Conservation (phyloP, 2,888 invertebrate species). For the Agrilus biguttatus region DNA sequence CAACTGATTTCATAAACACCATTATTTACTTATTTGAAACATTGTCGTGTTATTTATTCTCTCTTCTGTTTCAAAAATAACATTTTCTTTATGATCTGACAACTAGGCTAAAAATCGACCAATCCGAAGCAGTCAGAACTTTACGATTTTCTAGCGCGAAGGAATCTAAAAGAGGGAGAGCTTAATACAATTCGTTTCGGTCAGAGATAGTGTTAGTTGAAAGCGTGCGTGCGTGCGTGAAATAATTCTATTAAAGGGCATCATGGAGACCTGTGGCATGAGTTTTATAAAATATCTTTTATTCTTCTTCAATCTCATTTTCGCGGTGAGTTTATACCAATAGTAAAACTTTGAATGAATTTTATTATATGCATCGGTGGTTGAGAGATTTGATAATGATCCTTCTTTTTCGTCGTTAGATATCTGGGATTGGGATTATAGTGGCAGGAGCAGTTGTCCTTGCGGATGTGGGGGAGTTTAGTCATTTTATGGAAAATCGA, state of each 20-base stretch:
- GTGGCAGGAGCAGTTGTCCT: constrained; percentile 60
- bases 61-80: too few relatives aligned
- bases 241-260: not conserved
- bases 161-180: too few relatives aligned
- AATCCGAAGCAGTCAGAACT: too few relatives aligned
- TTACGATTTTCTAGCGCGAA: too few relatives aligned
- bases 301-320: constrained; percentile 57
- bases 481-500: constrained; percentile 62
- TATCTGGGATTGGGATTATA: constrained; percentile 51
- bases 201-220: not conserved
- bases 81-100: too few relatives aligned
- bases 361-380: not conserved
- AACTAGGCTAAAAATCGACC: too few relatives aligned
- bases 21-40: too few relatives aligned
- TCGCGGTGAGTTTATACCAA: constrained; percentile 47
- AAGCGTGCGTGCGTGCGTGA: not conserved
- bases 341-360: not conserved
- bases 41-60: too few relatives aligned
- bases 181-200: too few relatives aligned
- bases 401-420: constrained; percentile 13
- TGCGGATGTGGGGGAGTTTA: constrained; percentile 57
- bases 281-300: constrained; percentile 59
- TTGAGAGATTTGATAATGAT: not conserved
- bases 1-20: too few relatives aligned
- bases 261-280: constrained; percentile 37